A percentile compares a stretch with the other conserved stretches of the same genome.
phyloP scores from a whole-genome alignment of 2,888 invertebrate species.

The Machimus atricapillus region DNA sequence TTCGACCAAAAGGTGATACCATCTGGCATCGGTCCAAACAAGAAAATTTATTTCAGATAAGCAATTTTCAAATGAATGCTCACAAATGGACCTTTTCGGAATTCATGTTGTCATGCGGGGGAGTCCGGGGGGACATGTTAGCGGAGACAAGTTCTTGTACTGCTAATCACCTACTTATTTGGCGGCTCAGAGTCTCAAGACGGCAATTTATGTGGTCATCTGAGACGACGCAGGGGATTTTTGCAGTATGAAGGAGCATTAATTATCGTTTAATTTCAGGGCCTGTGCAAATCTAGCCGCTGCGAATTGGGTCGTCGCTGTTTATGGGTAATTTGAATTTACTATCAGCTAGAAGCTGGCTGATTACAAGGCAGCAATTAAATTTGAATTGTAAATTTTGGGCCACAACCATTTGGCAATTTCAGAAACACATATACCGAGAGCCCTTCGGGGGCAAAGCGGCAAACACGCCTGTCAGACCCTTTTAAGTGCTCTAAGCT shows the following conservation, averaged over 20 bases:
- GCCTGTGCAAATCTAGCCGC: not conserved
- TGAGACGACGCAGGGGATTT: not conserved
- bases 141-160: not conserved
- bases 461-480: not conserved
- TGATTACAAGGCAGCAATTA: not conserved
- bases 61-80: conserved; percentile 7
- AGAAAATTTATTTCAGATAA: conserved; percentile 22
- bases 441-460: not conserved
- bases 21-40: conserved; percentile 23
- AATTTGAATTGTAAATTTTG: not conserved
- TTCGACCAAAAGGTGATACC: not conserved
- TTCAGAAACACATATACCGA: not conserved
- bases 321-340: not conserved
- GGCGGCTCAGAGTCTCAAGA: not conserved
- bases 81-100: not conserved
- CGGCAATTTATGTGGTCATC: not conserved
- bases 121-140: not conserved
- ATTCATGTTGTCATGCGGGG: not conserved
- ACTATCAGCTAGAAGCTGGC: not conserved
- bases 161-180: not conserved
- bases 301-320: not conserved
- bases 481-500: not conserved
- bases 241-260: not conserved
- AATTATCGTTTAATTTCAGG: not conserved
- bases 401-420: not conserved